Base-by-base conservation (phyloP, 2,888 invertebrate genomes). In the Nymphalis urticae region DNA sequence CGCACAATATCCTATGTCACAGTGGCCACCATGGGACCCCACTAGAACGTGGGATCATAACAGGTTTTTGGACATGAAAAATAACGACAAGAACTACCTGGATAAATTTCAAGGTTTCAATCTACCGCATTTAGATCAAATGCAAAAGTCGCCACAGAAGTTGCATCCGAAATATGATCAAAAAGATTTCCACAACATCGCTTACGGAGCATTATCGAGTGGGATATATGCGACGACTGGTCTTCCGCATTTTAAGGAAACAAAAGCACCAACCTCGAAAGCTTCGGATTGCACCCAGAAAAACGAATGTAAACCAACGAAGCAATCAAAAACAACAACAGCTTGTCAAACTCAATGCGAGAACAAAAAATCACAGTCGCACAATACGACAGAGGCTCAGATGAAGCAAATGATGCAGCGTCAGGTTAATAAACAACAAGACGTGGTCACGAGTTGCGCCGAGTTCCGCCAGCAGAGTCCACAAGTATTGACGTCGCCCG, bases 1-100 rank as follows among this genome's bases (percentile, higher is more conserved):
- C 72, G 85, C 92, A 0, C 95, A 95, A 78, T 95, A 95, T 75
- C 93, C 67, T 9, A 67, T 67, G 67, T 62, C 94, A 76, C 94
- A 94, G 76, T 95, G 95, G 93, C 94, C 95, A 36, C 90, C 91
- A 2, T 94, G 94, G 94, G 94, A 94, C 74, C 89, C 90, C 24
- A 80, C 91, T 10, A 81, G 87, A 69, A 85, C 93, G 0, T 94
- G 94, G 94, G 94, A 94, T 64, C 92, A 90, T 71, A 92, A 90
- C 72, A 82, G 93, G 68, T 89, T 91, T 69, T 79, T 93, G 32
- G 93, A 93, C 68, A 89, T 92, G 86, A 93, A 92, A 73, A 91
- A 85, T 77, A 84, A 85, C 58, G 92, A 93, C 54, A 94, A 94
- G 75, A 93, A 90, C 70, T 94, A 94, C 77, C 85, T 95, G 81